A percentile compares a stretch with the other conserved stretches of the same genome.
phyloP scores from a whole-genome alignment of 2,797 vertebrate genomes.

The Kryptolebias ocellatus region DNA sequence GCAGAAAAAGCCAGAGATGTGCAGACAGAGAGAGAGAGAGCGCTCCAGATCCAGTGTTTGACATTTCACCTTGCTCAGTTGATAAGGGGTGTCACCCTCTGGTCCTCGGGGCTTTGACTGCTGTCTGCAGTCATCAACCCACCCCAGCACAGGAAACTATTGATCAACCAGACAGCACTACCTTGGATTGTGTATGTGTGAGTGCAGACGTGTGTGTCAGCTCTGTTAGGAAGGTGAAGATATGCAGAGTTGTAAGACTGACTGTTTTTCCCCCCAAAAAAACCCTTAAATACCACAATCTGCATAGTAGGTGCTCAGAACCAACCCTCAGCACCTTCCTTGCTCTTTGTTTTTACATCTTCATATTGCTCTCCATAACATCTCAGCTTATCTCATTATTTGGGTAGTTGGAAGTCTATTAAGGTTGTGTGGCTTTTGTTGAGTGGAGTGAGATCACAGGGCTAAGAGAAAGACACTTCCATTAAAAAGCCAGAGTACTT shows the following conservation, averaged over 20 bases:
- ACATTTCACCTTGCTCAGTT: slow-evolving; percentile 83
- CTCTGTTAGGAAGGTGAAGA: slow-evolving; percentile 30
- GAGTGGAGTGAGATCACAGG: slow-evolving; percentile 65
- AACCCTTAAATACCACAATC: slow-evolving; percentile 50
- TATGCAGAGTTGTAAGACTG: slow-evolving; percentile 19
- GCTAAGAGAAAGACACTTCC: slow-evolving; percentile 58
- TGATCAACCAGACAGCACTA: slow-evolving; percentile 76
- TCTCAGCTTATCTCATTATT: slow-evolving; percentile 77
- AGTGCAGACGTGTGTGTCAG: slow-evolving; percentile 37
- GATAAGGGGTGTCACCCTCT: slow-evolving; percentile 82
- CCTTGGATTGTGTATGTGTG: slow-evolving; percentile 45
- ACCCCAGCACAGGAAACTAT: slow-evolving; percentile 79
- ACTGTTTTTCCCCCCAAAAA: slow-evolving; percentile 25
- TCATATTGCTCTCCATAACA: slow-evolving; percentile 52
- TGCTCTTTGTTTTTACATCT: slow-evolving; percentile 52
- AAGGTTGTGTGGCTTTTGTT: slow-evolving; percentile 66
- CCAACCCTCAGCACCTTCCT: slow-evolving; percentile 30
- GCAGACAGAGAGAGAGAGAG: slow-evolving; percentile 47
- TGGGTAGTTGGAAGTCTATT: slow-evolving; percentile 74
- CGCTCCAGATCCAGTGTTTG: slow-evolving; percentile 77
- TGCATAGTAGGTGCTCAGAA: slow-evolving; percentile 27
- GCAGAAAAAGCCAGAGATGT: slow-evolving; percentile 19
- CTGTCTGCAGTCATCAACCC: slow-evolving; percentile 78
- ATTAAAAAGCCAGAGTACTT: slow-evolving; percentile 59
- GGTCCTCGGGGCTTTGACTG: slow-evolving; percentile 79